These are phyloP conservation scores for Pomacea canaliculata DNA, from an alignment of 2,888 invertebrate genomes.

Conservation along the genomic window DNA sequence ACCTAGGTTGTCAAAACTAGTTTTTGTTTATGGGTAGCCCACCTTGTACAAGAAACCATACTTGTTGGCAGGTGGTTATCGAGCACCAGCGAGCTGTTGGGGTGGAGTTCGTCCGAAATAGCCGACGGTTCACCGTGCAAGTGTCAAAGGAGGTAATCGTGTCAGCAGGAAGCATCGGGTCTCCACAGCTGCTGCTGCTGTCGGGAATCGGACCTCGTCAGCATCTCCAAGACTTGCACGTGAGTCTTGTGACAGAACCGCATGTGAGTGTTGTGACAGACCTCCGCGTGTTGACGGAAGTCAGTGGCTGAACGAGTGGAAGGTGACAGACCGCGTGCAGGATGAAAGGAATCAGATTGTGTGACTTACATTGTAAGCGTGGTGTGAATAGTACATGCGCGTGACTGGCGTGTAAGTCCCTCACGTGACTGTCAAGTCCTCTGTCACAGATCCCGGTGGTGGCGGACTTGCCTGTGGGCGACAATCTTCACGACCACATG, in stretches of 20 bases:
- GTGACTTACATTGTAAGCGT: no score
- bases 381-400: no score
- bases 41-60: background rate
- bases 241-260: slow-evolving; percentile 22
- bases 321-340: no score
- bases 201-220: slow-evolving; percentile 68
- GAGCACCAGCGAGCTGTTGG: slow-evolving; percentile 51
- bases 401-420: no score
- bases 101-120: slow-evolving; percentile 48
- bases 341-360: no score
- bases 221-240: slow-evolving; percentile 62
- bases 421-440: no score
- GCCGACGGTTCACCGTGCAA: slow-evolving; percentile 37
- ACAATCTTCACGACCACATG: slow-evolving; percentile 62
- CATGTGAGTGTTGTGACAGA: no score
- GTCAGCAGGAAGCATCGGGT: slow-evolving; percentile 67
- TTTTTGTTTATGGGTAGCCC: background rate
- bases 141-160: slow-evolving; percentile 60
- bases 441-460: slow-evolving; percentile 56
- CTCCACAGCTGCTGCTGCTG: slow-evolving; percentile 67
- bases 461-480: slow-evolving; percentile 64
- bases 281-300: no score
- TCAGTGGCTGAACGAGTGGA: no score
- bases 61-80: slow-evolving; percentile 42
- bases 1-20: no score